Evolutionary conservation across 2,797 vertebrate genomes (phyloP).

Genomic region (Halcyon smyrnensis): DNA sequence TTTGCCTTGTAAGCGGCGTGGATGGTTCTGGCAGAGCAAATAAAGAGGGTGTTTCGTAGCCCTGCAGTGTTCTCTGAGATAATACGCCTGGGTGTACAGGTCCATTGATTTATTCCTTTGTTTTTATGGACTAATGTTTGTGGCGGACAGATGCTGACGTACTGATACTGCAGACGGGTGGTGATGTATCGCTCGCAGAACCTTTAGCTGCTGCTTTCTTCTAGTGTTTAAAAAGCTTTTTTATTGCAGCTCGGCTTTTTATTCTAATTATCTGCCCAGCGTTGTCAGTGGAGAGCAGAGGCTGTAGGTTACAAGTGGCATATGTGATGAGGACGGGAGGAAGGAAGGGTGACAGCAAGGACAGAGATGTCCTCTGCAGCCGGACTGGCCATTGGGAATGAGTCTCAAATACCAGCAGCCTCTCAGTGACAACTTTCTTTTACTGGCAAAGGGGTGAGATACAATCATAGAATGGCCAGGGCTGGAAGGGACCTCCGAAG

Average conservation of each 20-base stretch:
- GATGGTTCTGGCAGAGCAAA: not conserved
- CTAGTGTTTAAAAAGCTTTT: not conserved
- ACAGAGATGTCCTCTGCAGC: not conserved
- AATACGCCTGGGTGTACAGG: not conserved
- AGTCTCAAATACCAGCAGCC: too few relatives aligned
- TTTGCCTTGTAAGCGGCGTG: not conserved
- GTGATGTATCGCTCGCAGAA: not conserved
- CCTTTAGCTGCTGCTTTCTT: not conserved
- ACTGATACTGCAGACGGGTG: not conserved
- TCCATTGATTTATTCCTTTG: slow-evolving; percentile 35
- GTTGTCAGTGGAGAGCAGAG: not conserved
- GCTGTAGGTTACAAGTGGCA: not conserved
- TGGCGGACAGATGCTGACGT: slow-evolving; percentile 18
- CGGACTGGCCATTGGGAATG: not conserved
- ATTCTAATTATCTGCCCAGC: not conserved
- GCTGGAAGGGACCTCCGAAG: too few relatives aligned
- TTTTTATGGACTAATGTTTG: slow-evolving; percentile 3
- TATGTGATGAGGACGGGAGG: fast-evolving
- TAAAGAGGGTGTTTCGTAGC: not conserved
- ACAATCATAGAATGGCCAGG: too few relatives aligned
- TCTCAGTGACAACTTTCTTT: not conserved
- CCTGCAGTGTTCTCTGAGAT: not conserved
- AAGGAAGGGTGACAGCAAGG: not conserved
- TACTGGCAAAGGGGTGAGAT: not conserved
- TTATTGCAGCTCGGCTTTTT: not conserved